Evolutionary conservation across 2,888 invertebrate genomes (phyloP).

Genomic region (Tridacna crocea): DNA sequence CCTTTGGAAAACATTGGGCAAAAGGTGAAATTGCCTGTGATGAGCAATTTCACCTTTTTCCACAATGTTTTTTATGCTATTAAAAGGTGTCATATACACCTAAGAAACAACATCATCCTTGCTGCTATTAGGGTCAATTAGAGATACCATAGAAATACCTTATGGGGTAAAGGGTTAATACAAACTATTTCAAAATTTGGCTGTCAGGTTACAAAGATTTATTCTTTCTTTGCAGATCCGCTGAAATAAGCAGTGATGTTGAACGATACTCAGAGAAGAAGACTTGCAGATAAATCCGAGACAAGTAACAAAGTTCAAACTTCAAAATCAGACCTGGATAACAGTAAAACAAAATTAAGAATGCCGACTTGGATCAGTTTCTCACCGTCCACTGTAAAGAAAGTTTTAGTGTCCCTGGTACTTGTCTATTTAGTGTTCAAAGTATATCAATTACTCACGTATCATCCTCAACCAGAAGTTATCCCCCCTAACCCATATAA

Average conservation of each 20-base stretch:
- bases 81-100: no score
- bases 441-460: constrained; percentile 20
- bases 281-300: constrained; percentile 4
- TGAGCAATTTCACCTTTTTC: no score
- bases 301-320: background rate
- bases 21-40: no score
- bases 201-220: background rate
- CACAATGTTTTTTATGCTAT: no score
- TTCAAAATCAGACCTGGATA: background rate
- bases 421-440: constrained; percentile 13
- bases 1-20: no score
- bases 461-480: background rate
- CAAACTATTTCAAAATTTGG: background rate
- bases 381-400: constrained; percentile 17
- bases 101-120: no score
- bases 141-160: no score
- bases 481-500: background rate
- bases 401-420: background rate
- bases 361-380: constrained; percentile 17
- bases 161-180: no score
- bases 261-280: constrained; percentile 21
- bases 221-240: background rate
- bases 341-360: background rate
- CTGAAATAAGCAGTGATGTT: constrained; percentile 4
- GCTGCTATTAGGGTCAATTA: no score